A percentile compares a stretch with the other conserved stretches of the same genome.
phyloP scores from a whole-genome alignment of 2,797 vertebrate genomes.

The Trematomus bernacchii region DNA sequence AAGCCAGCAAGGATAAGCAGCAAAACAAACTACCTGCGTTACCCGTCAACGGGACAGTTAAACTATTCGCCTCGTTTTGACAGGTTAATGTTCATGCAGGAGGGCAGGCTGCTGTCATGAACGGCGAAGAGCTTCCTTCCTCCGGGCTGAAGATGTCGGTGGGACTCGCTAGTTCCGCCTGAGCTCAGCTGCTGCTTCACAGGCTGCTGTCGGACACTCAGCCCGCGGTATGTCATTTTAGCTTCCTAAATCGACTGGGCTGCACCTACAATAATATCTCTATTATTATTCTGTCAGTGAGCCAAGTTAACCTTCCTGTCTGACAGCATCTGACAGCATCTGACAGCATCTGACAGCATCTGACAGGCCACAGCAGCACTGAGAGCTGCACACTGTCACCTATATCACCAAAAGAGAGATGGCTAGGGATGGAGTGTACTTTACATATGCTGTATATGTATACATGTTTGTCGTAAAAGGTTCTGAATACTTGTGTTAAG shows the following conservation, averaged over 20 bases:
- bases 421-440: not conserved
- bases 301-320: conserved; percentile 27
- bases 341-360: conserved; percentile 14
- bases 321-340: too few relatives aligned
- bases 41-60: not conserved
- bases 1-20: conserved; percentile 31
- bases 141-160: conserved; percentile 49
- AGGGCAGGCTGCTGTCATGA: conserved; percentile 46
- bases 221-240: conserved; percentile 45
- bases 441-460: too few relatives aligned
- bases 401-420: not conserved
- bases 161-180: conserved; percentile 53
- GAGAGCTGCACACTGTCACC: not conserved
- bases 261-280: accelerated
- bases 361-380: conserved; percentile 43
- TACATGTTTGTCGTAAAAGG: not conserved
- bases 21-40: not conserved
- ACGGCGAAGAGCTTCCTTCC: conserved; percentile 57
- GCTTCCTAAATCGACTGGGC: too few relatives aligned
- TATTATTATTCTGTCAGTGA: not conserved
- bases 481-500: not conserved
- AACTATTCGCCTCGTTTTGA: not conserved
- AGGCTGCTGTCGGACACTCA: conserved; percentile 40
- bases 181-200: conserved; percentile 49
- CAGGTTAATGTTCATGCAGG: not conserved